A percentile compares a stretch with the other conserved stretches of the same genome.
These are phyloP conservation scores for Spea multiplicata DNA, from an alignment of 2,113 vertebrate species.

Conservation along the genomic window DNA sequence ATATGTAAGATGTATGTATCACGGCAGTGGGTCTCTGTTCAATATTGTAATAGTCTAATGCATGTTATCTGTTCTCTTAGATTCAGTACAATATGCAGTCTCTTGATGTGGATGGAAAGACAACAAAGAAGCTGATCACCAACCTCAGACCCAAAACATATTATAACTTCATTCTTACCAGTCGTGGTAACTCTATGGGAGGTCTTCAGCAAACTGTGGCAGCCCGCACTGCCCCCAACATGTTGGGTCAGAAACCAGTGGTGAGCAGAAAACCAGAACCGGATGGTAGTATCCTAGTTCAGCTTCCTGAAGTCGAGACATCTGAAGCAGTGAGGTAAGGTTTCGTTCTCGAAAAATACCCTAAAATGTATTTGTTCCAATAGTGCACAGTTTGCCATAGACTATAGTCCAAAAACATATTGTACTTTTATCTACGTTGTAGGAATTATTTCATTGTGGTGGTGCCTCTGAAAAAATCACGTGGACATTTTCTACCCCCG, in stretches of 20 bases:
- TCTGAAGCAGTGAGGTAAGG: conserved; percentile 82
- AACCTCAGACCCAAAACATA: conserved; percentile 83
- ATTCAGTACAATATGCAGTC: conserved; percentile 89
- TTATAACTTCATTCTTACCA: conserved; percentile 87
- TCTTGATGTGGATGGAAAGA: conserved; percentile 83
- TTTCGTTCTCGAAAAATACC: neutral
- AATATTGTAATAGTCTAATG: neutral
- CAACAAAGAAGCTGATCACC: conserved; percentile 83
- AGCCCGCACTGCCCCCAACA: conserved; percentile 80
- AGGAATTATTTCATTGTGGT: conserved; percentile 90
- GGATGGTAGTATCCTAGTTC: conserved; percentile 78
- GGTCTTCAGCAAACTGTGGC: conserved; percentile 83
- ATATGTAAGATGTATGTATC: too few relatives aligned
- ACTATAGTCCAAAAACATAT: neutral
- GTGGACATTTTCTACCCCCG: conserved; percentile 73
- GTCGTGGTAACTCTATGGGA: conserved; percentile 78
- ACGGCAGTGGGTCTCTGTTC: too few relatives aligned
- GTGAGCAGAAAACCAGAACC: conserved; percentile 77
- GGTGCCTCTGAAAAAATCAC: conserved; percentile 81
- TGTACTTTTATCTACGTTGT: neutral
- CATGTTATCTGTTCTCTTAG: conserved; percentile 56
- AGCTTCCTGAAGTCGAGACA: conserved; percentile 75
- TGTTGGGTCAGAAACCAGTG: conserved; percentile 80
- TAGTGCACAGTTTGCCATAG: too few relatives aligned
- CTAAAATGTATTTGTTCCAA: too few relatives aligned